These are phyloP conservation scores for Lithobius niger DNA, from an alignment of 1,140 invertebrate genomes.

Conservation along the genomic window DNA sequence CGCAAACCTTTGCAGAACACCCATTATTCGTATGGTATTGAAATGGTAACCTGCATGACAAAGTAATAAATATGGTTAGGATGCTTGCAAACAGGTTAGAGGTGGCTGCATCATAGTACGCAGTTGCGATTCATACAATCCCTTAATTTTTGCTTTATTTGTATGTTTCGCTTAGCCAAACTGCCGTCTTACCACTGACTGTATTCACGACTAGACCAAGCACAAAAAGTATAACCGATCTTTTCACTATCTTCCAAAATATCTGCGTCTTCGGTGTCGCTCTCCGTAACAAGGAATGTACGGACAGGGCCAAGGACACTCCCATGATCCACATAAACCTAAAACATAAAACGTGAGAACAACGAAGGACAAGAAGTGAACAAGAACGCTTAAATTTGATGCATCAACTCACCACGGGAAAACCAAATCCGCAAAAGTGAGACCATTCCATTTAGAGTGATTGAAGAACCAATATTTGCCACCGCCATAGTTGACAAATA, in stretches of 20 bases:
- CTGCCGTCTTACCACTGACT: not conserved
- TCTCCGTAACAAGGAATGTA: slow-evolving; percentile 56
- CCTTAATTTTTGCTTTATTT: not conserved
- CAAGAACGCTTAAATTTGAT: slow-evolving; percentile 31
- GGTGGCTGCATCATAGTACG: not conserved
- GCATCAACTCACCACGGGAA: slow-evolving; percentile 63
- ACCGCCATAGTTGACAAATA: slow-evolving; percentile 72
- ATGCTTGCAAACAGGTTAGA: not conserved
- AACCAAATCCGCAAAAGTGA: slow-evolving; percentile 70
- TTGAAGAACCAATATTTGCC: slow-evolving; percentile 63
- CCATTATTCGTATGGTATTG: not conserved
- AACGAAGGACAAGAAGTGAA: slow-evolving; percentile 29
- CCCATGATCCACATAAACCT: slow-evolving; percentile 94
- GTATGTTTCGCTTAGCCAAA: not conserved
- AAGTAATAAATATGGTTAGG: not conserved
- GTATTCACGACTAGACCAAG: slow-evolving; percentile 43
- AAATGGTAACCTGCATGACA: not conserved
- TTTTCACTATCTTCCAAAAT: slow-evolving; percentile 33
- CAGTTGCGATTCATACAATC: not conserved
- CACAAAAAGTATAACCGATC: slow-evolving; percentile 42
- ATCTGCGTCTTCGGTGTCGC: slow-evolving; percentile 42
- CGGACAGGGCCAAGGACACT: slow-evolving; percentile 69
- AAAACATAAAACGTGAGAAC: slow-evolving; percentile 17
- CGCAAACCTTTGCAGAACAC: not conserved
- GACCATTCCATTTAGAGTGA: slow-evolving; percentile 74